Conservation (phyloP, 53 echinoderm and acorn worm species). For the Glandiceps talaboti region DNA sequence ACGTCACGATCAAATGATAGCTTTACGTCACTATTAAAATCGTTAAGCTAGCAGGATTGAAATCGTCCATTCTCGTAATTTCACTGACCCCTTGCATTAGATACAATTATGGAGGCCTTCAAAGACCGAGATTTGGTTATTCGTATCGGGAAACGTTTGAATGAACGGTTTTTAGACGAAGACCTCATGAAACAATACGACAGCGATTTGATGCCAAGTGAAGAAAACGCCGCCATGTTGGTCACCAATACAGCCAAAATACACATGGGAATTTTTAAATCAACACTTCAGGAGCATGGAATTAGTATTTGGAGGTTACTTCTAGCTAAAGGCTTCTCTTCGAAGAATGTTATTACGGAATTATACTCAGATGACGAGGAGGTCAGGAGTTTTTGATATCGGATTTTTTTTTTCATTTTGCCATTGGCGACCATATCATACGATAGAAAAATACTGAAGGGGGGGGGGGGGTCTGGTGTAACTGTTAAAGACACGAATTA, state of each 20-base stretch:
- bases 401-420: no score
- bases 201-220: not conserved
- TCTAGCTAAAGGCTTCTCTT: not conserved
- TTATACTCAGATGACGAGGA: not conserved
- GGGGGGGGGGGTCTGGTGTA: no score
- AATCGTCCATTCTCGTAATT: no score
- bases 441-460: no score
- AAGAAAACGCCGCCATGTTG: not conserved
- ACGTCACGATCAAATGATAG: no score
- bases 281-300: not conserved
- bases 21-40: no score
- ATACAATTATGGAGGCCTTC: not conserved
- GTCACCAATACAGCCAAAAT: not conserved
- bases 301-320: not conserved
- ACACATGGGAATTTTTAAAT: not conserved
- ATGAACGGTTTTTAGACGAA: not conserved
- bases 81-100: no score
- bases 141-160: not conserved
- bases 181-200: not conserved
- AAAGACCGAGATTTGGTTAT: not conserved
- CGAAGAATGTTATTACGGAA: not conserved
- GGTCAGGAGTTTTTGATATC: no score
- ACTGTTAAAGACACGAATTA: no score
- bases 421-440: no score
- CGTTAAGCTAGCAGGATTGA: no score